These are phyloP conservation scores for Gonioctena quinquepunctata DNA, from an alignment of 1,140 invertebrate genomes.

Conservation along the genomic window DNA sequence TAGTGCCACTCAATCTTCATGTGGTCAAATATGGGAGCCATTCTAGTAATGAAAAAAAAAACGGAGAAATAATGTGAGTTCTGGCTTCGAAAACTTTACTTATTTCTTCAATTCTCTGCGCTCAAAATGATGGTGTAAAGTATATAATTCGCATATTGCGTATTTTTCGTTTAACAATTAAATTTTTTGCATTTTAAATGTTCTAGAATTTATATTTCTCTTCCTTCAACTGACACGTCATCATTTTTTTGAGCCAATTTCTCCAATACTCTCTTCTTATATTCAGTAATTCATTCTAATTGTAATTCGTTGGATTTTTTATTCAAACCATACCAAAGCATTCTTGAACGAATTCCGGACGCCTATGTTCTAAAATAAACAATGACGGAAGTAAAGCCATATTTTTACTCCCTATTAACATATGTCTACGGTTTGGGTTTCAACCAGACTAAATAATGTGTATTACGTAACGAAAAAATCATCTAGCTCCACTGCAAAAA, in stretches of 20 bases:
- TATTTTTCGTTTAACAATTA: too few species aligned
- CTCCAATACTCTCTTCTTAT: background rate
- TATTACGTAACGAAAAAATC: background rate
- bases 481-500: background rate
- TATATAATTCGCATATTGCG: too few species aligned
- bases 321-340: background rate
- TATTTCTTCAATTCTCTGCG: too few species aligned
- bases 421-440: background rate
- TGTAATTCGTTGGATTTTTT: background rate
- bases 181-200: too few species aligned
- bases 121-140: too few species aligned
- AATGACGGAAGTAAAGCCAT: slow-evolving; percentile 17
- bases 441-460: background rate
- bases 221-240: too few species aligned
- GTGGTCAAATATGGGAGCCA: too few species aligned
- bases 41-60: too few species aligned
- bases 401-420: slow-evolving; percentile 13
- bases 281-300: background rate
- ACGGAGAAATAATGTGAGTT: too few species aligned
- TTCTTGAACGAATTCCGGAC: background rate
- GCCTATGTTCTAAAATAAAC: slow-evolving; percentile 13
- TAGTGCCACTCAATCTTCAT: too few species aligned
- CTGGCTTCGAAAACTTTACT: too few species aligned
- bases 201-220: too few species aligned
- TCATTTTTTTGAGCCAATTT: background rate